Evolutionary conservation across 2,888 invertebrate species (phyloP).

Genomic region (Scotopteryx bipunctaria): DNA sequence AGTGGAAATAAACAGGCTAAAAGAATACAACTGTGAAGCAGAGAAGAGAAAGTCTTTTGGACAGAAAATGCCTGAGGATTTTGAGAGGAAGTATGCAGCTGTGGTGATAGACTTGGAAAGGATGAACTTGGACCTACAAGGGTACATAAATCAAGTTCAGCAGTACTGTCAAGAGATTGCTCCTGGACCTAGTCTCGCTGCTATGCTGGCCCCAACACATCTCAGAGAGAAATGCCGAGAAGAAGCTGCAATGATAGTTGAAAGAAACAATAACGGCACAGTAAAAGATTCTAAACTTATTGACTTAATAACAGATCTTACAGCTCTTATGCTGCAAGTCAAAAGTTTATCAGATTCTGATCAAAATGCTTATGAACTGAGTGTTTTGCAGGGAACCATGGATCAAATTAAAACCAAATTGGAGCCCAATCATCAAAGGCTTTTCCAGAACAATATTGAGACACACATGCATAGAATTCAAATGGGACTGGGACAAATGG

Average conservation of each 20-base stretch:
- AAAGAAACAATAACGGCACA: slow-evolving; percentile 86
- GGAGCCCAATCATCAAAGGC: slow-evolving; percentile 88
- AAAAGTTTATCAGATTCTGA: slow-evolving; percentile 90
- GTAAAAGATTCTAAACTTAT: slow-evolving; percentile 86
- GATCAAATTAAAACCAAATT: slow-evolving; percentile 93
- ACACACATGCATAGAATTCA: slow-evolving; percentile 96
- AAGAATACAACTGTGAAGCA: slow-evolving; percentile 94
- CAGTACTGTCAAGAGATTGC: slow-evolving; percentile 92
- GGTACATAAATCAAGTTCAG: slow-evolving; percentile 93
- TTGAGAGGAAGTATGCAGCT: slow-evolving; percentile 95
- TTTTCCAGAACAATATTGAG: slow-evolving; percentile 95
- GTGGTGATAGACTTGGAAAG: slow-evolving; percentile 94
- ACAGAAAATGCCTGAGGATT: slow-evolving; percentile 91
- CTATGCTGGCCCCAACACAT: slow-evolving; percentile 94
- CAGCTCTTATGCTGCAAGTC: slow-evolving; percentile 94
- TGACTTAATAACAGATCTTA: slow-evolving; percentile 92
- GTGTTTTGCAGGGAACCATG: slow-evolving; percentile 95
- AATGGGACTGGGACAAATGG: slow-evolving; percentile 85
- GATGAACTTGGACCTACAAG: slow-evolving; percentile 94
- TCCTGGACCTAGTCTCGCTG: slow-evolving; percentile 92
- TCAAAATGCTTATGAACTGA: slow-evolving; percentile 94
- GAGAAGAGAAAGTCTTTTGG: slow-evolving; percentile 93
- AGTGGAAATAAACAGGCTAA: slow-evolving; percentile 89
- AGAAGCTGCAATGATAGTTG: slow-evolving; percentile 92
- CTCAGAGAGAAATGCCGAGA: slow-evolving; percentile 93